Evolutionary conservation across 1,140 invertebrate genomes (phyloP), one percentile per base, ranked within the genome.

Genomic region (Pseudomyrmex gracilis): DNA sequence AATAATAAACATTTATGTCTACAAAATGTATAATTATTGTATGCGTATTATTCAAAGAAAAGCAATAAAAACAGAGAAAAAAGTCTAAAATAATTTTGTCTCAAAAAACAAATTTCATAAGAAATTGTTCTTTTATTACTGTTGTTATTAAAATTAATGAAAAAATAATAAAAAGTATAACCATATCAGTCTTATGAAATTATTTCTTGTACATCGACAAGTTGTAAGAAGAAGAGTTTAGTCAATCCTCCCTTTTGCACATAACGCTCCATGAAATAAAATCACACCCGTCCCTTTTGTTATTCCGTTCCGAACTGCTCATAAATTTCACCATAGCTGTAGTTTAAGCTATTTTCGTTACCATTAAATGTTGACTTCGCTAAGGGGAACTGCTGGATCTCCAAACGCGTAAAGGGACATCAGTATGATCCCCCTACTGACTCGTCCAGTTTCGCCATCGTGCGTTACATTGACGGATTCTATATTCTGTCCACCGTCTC

Each of bases 401-500:
- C 61, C 53, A 49, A 80, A 73, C 61, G 67, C 63, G 64, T 43
- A 57, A 55, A 24, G 45, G 70, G 24, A 13, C 24, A 67, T 64
- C 63, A 24, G 63, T 64, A 84, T 49, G 66, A 60, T 80, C 51
- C 60, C 20, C 58, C 77, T 73, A 60, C 43, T 47, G 13, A 22
- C 13, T 45, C 76, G 73, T 61, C 49, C 73, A 60, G 60, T 57
- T 83, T 89, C 71, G 71, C 68, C 51, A 71, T 64, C 57, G 24
- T 58, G 67, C 53, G 20, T 70, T 83, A 86, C 70, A 70, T 53
- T 58, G 66, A 80, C 76, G 76, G 53, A 80, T 80, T 34, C 34
- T 34, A 73, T 83, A 67, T 74, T 73, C 80, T 76, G 82, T 86
- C 82, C 73, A 77, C 57, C 49, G 60, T 86, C 85, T 60, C 85